Evolutionary conservation across 2,888 invertebrate species (phyloP), one percentile per base, ranked within the genome.

Genomic region (Eulithis testata): DNA sequence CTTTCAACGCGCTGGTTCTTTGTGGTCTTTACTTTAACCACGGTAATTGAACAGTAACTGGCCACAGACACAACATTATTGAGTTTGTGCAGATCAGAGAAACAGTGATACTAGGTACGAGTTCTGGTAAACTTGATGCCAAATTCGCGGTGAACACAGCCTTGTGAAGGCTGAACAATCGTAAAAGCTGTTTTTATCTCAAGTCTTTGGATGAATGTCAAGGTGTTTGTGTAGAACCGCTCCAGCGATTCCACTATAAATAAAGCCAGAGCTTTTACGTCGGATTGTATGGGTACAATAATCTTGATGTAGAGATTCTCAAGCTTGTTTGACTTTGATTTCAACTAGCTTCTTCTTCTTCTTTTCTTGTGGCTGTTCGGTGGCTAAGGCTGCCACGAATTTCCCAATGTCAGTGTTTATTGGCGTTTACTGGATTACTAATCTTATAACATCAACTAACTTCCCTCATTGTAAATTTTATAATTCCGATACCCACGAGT

Each of bases 131-230:
- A 5, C 8, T 52, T 37, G 31, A n/a, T 51, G 27, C 31, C 11
- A 51, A 51, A 6, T 60, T 60, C 36, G 31, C 27, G 40, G 60
- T 63, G 63, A 54, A 63, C 60, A 67, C 53, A 63, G 57, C 67
- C 57, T 67, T 63, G 67, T 45, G 12, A 52, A 37, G 53, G 37
- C 57, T 60, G 63, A 67, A 63, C 63, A 67, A 67, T 67, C 56
- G 51, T 68, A 65, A 68, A 68, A 63, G 65, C 68, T 63, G 65
- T 71, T 70, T 70, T 68, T 70, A 66, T 60, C 63, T 66, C 53
- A 51, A 66, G 63, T 36, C 55, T 65, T 65, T 54, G 61, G 58
- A 40, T 63, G 56, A 67, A 73, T 70, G 70, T 73, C 73, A 70
- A 71, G 70, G 69, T 66, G 53, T 60, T 68, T 56, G 5, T 53